These are phyloP conservation scores for Homalodisca vitripennis DNA, from an alignment of 1,140 invertebrate genomes.

Conservation along the genomic window DNA sequence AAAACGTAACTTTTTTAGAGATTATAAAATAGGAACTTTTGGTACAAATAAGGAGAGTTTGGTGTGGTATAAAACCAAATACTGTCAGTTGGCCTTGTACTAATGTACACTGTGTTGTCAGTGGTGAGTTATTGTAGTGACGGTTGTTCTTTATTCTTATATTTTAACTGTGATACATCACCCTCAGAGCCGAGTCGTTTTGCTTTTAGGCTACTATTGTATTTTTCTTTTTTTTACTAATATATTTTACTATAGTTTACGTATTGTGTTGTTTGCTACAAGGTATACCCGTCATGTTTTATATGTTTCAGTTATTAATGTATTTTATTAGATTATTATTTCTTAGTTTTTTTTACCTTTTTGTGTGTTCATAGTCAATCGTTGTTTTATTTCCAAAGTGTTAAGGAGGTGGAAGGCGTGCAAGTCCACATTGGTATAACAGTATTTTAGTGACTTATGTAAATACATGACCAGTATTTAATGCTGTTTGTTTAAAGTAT, in stretches of 20 bases:
- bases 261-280: constrained; percentile 23
- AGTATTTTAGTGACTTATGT: constrained; percentile 28
- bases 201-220: constrained; percentile 16
- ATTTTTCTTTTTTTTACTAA: constrained; percentile 15
- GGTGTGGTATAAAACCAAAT: constrained; percentile 8
- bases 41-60: constrained; percentile 12
- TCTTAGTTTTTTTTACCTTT: constrained; percentile 8
- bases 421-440: constrained; percentile 25
- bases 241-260: neutral
- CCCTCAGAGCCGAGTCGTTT: constrained; percentile 7
- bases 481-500: constrained; percentile 30
- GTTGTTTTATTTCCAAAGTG: constrained; percentile 27
- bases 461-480: constrained; percentile 30
- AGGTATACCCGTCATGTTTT: constrained; percentile 19
- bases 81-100: constrained; percentile 21
- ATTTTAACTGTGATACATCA: constrained; percentile 32
- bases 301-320: constrained; percentile 23
- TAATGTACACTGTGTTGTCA: too few species aligned
- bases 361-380: constrained; percentile 29
- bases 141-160: constrained; percentile 28
- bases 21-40: neutral
- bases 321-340: constrained; percentile 24
- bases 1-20: neutral
- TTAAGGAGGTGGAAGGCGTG: neutral
- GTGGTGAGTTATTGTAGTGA: too few species aligned